Percentiles rank a stretch among this genome's conserved stretches.
Conservation (phyloP, 2,113 vertebrate species). For the Xyliphius kryptos region DNA sequence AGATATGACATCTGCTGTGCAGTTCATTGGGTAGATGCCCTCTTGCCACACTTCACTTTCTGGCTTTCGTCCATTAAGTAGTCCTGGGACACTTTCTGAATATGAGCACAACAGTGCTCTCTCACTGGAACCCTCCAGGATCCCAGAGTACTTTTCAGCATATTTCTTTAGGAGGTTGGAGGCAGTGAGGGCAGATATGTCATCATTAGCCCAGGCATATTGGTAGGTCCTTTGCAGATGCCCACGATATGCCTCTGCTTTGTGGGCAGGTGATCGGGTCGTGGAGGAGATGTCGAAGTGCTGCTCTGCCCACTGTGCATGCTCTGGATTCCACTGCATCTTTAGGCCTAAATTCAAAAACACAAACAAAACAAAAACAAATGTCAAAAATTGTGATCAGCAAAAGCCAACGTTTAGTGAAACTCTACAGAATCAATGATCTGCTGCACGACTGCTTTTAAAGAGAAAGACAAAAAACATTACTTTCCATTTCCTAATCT, state of each 20-base stretch:
- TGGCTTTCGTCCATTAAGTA: constrained; percentile 90
- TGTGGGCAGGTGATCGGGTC: constrained; percentile 94
- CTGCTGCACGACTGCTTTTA: constrained; percentile 18
- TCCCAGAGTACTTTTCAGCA: constrained; percentile 97
- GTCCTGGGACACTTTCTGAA: constrained; percentile 77
- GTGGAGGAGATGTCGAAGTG: constrained; percentile 99
- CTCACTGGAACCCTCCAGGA: constrained; percentile 87
- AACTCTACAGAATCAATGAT: constrained; percentile 17
- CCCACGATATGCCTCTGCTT: constrained; percentile 93
- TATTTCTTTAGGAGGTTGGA: constrained; percentile 99
- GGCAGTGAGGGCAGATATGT: too few relatives aligned
- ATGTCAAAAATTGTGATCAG: constrained; percentile 26
- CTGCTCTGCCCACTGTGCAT: constrained; percentile 98
- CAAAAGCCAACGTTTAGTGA: constrained; percentile 11
- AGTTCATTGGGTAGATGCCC: constrained; percentile 94
- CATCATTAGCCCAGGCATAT: constrained; percentile 97
- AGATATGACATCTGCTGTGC: constrained; percentile 87
- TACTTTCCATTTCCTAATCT: constrained; percentile 27
- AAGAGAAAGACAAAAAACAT: constrained; percentile 25
- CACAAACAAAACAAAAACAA: constrained; percentile 48
- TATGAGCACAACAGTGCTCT: constrained; percentile 89
- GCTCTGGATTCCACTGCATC: constrained; percentile 99
- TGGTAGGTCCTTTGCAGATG: constrained; percentile 97
- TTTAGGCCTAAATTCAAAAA: constrained; percentile 82
- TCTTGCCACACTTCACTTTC: constrained; percentile 96